These are phyloP conservation scores for Oryzaephilus surinamensis DNA, from an alignment of 1,140 invertebrate species.

Conservation along the genomic window DNA sequence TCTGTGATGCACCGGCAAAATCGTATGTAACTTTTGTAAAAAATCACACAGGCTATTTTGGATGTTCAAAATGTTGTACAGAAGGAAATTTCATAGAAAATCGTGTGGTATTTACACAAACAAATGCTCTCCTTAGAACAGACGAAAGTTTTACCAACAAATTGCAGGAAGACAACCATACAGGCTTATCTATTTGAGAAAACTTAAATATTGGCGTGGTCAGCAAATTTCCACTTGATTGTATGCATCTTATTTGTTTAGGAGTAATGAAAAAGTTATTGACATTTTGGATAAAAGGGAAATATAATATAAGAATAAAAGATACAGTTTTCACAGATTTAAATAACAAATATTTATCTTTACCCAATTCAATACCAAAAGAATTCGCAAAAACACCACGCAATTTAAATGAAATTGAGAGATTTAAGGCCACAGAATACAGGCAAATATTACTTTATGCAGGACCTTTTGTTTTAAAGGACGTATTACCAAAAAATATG, in stretches of 20 bases:
- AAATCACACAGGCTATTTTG: not conserved
- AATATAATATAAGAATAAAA: no score
- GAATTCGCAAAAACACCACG: conserved; percentile 19
- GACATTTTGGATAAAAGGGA: not conserved
- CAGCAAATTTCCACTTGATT: not conserved
- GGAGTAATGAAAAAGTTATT: conserved; percentile 2
- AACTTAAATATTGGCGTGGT: not conserved
- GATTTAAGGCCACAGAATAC: conserved; percentile 32
- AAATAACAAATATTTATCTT: not conserved
- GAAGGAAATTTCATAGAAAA: not conserved
- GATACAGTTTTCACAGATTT: no score
- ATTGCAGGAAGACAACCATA: not conserved
- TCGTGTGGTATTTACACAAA: no score
- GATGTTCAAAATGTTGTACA: not conserved
- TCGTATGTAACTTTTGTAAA: not conserved
- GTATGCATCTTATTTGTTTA: conserved; percentile 5
- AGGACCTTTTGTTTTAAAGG: conserved; percentile 12
- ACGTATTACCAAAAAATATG: not conserved
- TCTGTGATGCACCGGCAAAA: not conserved
- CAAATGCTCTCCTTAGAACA: no score
- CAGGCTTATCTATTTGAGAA: not conserved
- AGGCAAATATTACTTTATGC: conserved; percentile 27
- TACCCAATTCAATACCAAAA: not conserved
- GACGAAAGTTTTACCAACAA: no score
- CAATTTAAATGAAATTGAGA: conserved; percentile 16